Evolutionary conservation across 1,140 invertebrate species (phyloP).

Genomic region (Penaeus japonicus): DNA sequence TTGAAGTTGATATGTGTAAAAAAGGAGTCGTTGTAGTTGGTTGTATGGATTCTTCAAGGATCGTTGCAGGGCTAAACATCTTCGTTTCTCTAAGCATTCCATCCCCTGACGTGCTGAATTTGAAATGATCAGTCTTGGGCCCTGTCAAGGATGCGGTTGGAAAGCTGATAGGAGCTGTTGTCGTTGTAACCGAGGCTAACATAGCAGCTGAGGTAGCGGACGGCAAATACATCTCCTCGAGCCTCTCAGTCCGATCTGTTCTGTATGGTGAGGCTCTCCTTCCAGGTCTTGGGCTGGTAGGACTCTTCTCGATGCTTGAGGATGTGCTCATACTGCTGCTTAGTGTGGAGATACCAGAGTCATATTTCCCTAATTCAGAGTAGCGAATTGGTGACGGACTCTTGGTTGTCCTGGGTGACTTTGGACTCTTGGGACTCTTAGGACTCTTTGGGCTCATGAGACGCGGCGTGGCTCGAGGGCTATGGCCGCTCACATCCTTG

Average conservation of each 20-base stretch:
- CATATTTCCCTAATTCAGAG: constrained; percentile 76
- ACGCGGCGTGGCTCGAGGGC: constrained; percentile 70
- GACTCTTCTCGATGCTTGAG: constrained; percentile 84
- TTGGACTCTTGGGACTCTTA: constrained; percentile 69
- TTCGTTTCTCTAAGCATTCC: constrained; percentile 26
- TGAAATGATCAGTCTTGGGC: constrained; percentile 44
- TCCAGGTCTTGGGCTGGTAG: constrained; percentile 65
- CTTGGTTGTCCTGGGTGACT: constrained; percentile 74
- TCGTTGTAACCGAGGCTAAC: constrained; percentile 38
- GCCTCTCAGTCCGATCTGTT: constrained; percentile 60
- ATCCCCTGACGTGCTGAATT: constrained; percentile 28
- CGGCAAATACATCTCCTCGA: constrained; percentile 35
- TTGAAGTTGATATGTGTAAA: constrained; percentile 52
- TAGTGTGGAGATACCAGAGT: constrained; percentile 85
- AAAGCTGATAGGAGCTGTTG: constrained; percentile 18
- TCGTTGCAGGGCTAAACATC: constrained; percentile 31
- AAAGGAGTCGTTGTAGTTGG: constrained; percentile 46
- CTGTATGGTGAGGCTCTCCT: constrained; percentile 44
- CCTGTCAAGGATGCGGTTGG: constrained; percentile 26
- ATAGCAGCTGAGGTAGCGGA: constrained; percentile 41
- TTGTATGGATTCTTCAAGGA: constrained; percentile 34
- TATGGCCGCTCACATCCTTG: constrained; percentile 47
- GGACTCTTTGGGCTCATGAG: constrained; percentile 76
- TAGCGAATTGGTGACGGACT: constrained; percentile 76
- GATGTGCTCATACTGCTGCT: constrained; percentile 71